Base-by-base conservation (phyloP, 2,888 invertebrate genomes). In the Argyresthia goedartella region DNA sequence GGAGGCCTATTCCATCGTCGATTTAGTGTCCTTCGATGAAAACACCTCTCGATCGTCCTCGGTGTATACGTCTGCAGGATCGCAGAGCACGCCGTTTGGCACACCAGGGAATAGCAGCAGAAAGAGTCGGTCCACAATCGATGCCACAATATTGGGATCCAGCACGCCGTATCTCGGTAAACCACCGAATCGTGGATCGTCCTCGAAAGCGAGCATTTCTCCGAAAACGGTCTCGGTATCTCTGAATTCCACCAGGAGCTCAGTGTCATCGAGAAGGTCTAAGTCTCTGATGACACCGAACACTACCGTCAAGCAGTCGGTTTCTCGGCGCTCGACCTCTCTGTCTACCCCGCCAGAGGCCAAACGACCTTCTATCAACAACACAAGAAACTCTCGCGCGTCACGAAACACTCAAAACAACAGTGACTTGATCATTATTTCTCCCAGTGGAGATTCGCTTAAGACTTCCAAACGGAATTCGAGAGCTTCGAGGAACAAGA, bases 1-100 rank as follows among this genome's bases (percentile, higher is more conserved):
- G 15, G 80, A 82, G 49, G 65, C 77, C 0, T 82, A 81, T 56
- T 81, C 85, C 0, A 72, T 82, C 1, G 81, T 84, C 0, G 84
- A 85, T 54, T 58, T 84, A 7, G 75, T 84, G 0, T 81, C 82
- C 0, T 50, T 69, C 0, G 75, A 77, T 49, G 71, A 75, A 0
- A 63, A 63, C n/a, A 67, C 69, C 3, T 69, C 78, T 1, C 56
- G 55, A 34, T 64, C 68, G 0, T 25, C 25, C 25, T 77, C 82
- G 0, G 59, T 71, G 2, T 81, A 84, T 51, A 60, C 66, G 25
- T 80, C 81, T 0, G 69, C 65, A 0, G 68, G 58, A 1, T 73
- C 78, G 1, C 41, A 57, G 0, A 59, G 56, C 14, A 59, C 56
- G 0, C 47, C 61, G 0, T 76, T 67, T 50, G 71, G 63, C 0